Evolutionary conservation across 2,888 invertebrate species (phyloP).

Genomic region (Globia sparganii): DNA sequence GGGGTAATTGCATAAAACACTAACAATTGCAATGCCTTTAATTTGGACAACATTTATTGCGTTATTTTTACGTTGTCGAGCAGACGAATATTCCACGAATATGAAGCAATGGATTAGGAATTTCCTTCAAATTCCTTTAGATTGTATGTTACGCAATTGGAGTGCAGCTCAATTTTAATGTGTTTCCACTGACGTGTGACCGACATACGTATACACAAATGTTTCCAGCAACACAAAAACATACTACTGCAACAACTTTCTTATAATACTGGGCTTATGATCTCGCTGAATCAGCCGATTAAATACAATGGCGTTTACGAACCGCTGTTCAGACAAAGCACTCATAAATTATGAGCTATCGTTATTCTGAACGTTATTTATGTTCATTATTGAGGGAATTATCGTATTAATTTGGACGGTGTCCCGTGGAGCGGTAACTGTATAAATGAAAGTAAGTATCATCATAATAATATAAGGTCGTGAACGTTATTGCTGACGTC

Average conservation of each 20-base stretch:
- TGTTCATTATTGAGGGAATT: slow-evolving; percentile 41
- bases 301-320: slow-evolving; percentile 8
- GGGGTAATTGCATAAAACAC: no score
- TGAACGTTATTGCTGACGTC: slow-evolving; percentile 11
- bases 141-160: neutral
- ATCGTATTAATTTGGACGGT: slow-evolving; percentile 46
- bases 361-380: slow-evolving; percentile 47
- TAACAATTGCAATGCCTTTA: neutral
- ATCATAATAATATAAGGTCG: slow-evolving; percentile 3
- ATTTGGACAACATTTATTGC: neutral
- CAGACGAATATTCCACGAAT: neutral
- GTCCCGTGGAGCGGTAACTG: slow-evolving; percentile 31
- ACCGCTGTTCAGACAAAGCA: slow-evolving; percentile 32
- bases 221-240: neutral
- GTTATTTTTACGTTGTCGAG: neutral
- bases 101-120: neutral
- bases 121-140: neutral
- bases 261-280: neutral
- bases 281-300: slow-evolving; percentile 17
- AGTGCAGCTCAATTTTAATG: neutral
- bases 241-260: neutral
- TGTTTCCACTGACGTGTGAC: neutral
- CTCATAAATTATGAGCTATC: slow-evolving; percentile 49
- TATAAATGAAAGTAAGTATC: slow-evolving; percentile 28
- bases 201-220: neutral